Base-by-base conservation (phyloP, 2,113 vertebrate genomes). In the Pycnonotus jocosus region DNA sequence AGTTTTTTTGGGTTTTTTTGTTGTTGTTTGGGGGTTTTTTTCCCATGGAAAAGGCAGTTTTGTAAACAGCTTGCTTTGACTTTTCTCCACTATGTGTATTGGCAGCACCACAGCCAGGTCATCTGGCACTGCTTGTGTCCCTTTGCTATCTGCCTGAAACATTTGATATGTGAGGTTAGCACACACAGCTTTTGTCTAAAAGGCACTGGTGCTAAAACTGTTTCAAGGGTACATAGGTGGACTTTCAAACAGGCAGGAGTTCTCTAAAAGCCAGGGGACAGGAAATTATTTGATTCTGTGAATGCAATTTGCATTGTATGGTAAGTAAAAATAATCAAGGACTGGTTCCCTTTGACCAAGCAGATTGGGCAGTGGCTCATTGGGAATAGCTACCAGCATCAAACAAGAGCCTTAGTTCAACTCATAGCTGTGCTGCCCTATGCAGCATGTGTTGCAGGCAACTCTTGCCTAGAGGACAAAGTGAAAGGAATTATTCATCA, bases 51-150 rank as follows among this genome's bases (percentile, higher is more conserved):
- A n/a, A n/a, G 22, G 9, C 47, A 56, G 30, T 66, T 93, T 85
- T 51, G 45, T 87, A 83, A 95, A 90, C 44, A 74, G 27, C 78
- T 94, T 90, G 38, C 68, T 86, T 94, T 92, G 68, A 71, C 47
- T 96, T 91, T 88, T 71, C 79, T 88, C n/a, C 50, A 7, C 70
- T 86, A 4, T 83, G 51, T 81, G 4, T 60, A 31, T 66, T 93
- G 74, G 74, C 79, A 83, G 24, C n/a, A 83, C 54, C 54, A 66
- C 33, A 51, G 71, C 51, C 51, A 33, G 47, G 33, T 88, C 58
- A 69, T 30, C 68, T 86, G 81, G 42, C 68, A 24, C 4, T 66
- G 58, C 9, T 66, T 57, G 10, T 73, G 50, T 57, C 71, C 81
- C 68, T 80, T 57, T 62, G 56, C 64, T 90, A 64, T 57, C 68